Evolutionary conservation across 2,888 invertebrate species (phyloP), one percentile per base, ranked within the genome.

Genomic region (Eudiplozoon nipponicum): DNA sequence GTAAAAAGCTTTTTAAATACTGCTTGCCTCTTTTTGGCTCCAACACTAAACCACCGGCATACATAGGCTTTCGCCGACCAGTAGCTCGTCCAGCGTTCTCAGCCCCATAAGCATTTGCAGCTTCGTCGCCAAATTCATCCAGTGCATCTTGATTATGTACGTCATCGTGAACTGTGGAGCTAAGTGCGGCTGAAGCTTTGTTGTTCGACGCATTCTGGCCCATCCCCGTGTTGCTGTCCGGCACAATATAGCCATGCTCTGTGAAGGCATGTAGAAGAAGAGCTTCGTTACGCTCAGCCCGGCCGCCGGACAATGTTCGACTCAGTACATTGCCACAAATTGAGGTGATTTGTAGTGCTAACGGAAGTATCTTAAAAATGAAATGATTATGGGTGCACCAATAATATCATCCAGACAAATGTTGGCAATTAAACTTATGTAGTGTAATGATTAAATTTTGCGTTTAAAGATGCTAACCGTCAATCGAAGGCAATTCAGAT

Each of bases 271-370:
- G 94, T 3, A 98, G 64, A 43, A 98, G 60, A 19, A 94, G 63
- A 58, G 69, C 94, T 55, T 98, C 94, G 55, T 94, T 98, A 48
- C 94, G 65, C 54, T 94, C 90, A 0, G 90, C 76, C 39, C 94
- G 66, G 3, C 94, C 94, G 11, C 84, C 84, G 53, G 68, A 56
- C 41, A 98, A 61, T 1, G 94, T 98, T 40, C 78, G 67, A 0
- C 84, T 77, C 55, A 63, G 51, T 22, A 63, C 53, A 47, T 61
- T 65, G 48, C 90, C 90, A 38, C 86, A 84, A 50, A 94, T 80
- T 51, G 73, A 74, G 0, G 90, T 94, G 45, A 94, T 90, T 63
- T 94, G 84, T 34, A 81, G 59, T 0, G 84, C 81, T 42, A 98
- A 62, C 0, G 90, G 90, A 51, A 94, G 67, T 0, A 18, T 20